phyloP scores from a whole-genome alignment of 2,888 invertebrate genomes.

The Leptothorax acervorum region DNA sequence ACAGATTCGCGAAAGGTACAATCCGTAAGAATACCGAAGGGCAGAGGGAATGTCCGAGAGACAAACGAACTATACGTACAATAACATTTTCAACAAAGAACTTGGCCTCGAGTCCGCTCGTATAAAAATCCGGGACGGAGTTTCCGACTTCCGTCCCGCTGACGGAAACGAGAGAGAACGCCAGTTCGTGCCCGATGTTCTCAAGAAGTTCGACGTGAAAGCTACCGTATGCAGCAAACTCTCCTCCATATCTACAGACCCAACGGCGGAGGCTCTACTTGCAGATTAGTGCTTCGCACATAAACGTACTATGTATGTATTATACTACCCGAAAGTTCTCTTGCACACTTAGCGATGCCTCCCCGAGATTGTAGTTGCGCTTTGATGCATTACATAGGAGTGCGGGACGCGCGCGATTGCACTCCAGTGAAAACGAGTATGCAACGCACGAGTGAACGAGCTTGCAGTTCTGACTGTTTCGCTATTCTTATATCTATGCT shows the following conservation, averaged over 20 bases:
- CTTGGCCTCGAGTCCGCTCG: background rate
- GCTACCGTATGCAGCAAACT: slow-evolving; percentile 13
- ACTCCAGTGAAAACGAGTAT: slow-evolving; percentile 12
- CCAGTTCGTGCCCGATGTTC: slow-evolving; percentile 10
- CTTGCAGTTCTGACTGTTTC: slow-evolving; percentile 5
- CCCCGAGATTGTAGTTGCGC: slow-evolving; percentile 29
- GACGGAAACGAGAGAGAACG: background rate
- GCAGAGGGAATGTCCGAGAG: background rate
- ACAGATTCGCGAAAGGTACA: background rate
- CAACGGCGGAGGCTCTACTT: slow-evolving; percentile 14
- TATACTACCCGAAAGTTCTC: slow-evolving; percentile 41
- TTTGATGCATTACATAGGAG: slow-evolving; percentile 25
- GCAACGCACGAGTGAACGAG: background rate
- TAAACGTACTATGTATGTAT: slow-evolving; percentile 39
- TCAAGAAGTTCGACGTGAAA: slow-evolving; percentile 44
- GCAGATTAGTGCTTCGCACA: slow-evolving; percentile 44
- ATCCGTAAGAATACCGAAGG: slow-evolving; percentile 12
- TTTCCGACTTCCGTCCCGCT: background rate
- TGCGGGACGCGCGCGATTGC: background rate
- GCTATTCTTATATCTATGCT: background rate
- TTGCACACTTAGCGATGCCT: slow-evolving; percentile 19
- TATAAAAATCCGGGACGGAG: slow-evolving; percentile 14
- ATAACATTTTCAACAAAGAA: slow-evolving; percentile 44
- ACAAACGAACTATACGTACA: slow-evolving; percentile 12
- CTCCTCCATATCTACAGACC: background rate